A percentile compares a stretch with the other conserved stretches of the same genome.
Evolutionary conservation across 2,888 invertebrate genomes (phyloP).

Genomic region (Synergus umbraculus): DNA sequence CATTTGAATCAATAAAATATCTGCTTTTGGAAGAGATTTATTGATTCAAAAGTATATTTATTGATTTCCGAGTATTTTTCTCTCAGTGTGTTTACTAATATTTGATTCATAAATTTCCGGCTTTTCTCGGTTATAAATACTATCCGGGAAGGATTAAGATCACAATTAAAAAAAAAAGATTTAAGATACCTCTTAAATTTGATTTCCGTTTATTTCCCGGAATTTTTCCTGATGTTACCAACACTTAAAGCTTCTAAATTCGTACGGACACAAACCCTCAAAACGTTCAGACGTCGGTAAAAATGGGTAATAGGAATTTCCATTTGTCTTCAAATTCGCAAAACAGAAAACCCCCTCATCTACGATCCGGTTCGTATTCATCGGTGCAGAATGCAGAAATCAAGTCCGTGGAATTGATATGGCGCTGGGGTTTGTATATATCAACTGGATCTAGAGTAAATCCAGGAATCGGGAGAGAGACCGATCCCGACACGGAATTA

Average conservation of each 20-base stretch:
- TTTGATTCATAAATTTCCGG: too few species aligned
- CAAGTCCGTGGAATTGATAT: slow-evolving; percentile 44
- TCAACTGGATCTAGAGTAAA: slow-evolving; percentile 51
- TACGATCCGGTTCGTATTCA: slow-evolving; percentile 18
- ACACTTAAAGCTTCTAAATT: not conserved
- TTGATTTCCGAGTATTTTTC: too few species aligned
- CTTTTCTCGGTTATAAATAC: too few species aligned
- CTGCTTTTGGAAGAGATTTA: too few species aligned
- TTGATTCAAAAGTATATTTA: too few species aligned
- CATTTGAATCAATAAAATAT: too few species aligned
- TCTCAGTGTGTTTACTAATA: too few species aligned
- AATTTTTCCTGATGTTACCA: not conserved
- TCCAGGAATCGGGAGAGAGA: slow-evolving; percentile 56
- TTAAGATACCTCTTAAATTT: too few species aligned
- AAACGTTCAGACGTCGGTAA: not conserved
- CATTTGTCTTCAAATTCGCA: not conserved
- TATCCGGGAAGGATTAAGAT: too few species aligned
- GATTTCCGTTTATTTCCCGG: too few species aligned
- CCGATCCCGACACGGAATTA: slow-evolving; percentile 53
- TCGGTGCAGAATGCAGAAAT: slow-evolving; percentile 20
- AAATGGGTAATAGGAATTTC: not conserved
- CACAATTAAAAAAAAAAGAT: too few species aligned
- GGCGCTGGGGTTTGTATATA: slow-evolving; percentile 48
- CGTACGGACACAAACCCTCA: not conserved
- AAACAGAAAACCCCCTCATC: not conserved